phyloP scores from a whole-genome alignment of 2,113 vertebrate genomes.

The Caretta caretta region DNA sequence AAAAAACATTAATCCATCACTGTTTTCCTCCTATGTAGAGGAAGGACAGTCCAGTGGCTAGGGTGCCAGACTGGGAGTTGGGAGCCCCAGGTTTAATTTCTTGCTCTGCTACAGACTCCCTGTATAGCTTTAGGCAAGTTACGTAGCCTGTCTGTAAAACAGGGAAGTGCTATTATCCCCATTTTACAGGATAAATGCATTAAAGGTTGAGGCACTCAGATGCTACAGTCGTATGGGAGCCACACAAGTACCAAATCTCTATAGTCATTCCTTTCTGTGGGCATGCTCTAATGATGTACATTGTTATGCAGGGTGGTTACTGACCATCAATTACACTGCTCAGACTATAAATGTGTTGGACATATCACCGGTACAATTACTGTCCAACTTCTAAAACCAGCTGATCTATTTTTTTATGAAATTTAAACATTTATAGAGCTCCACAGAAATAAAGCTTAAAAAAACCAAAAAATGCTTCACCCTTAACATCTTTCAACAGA shows the following conservation, averaged over 20 bases:
- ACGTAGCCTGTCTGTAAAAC: conserved; percentile 8
- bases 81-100: conserved; percentile 10
- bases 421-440: conserved; percentile 47
- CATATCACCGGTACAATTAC: background rate
- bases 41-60: background rate
- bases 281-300: conserved; percentile 28
- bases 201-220: conserved; percentile 17
- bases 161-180: conserved; percentile 5
- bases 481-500: conserved; percentile 67
- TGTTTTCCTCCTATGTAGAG: background rate
- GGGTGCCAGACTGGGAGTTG: background rate
- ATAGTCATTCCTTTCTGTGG: conserved; percentile 5
- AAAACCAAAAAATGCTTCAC: conserved; percentile 36
- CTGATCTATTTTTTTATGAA: conserved; percentile 31
- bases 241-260: background rate
- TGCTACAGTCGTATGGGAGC: background rate
- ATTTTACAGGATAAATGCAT: conserved; percentile 57
- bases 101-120: background rate
- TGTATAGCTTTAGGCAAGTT: conserved; percentile 8
- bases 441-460: conserved; percentile 18
- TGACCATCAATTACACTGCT: conserved; percentile 24
- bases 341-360: conserved; percentile 31
- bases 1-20: background rate
- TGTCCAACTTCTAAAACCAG: background rate
- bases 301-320: conserved; percentile 24